Evolutionary conservation across 1,140 invertebrate species (phyloP).

Genomic region (Orchesella cincta): DNA sequence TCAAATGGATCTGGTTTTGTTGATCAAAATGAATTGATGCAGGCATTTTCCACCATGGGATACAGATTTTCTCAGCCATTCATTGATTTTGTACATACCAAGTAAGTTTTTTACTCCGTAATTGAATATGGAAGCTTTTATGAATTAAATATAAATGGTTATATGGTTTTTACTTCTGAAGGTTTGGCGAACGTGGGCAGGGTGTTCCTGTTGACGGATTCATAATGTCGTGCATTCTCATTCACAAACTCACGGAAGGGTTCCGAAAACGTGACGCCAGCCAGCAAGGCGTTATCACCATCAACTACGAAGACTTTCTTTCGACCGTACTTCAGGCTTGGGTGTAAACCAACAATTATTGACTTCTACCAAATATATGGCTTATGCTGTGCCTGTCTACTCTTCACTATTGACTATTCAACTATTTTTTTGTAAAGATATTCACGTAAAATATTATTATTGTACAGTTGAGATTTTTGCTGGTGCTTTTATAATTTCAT

Average conservation of each 20-base stretch:
- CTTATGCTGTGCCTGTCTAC: background rate
- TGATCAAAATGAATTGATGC: conserved; percentile 74
- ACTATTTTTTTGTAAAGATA: background rate
- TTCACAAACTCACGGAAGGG: conserved; percentile 82
- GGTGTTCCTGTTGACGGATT: conserved; percentile 79
- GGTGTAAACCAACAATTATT: conserved; percentile 26
- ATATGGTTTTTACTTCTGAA: conserved; percentile 9
- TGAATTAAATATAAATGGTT: background rate
- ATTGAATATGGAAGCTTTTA: conserved; percentile 22
- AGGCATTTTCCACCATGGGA: conserved; percentile 85
- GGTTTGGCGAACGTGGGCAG: conserved; percentile 47
- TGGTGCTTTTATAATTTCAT: background rate
- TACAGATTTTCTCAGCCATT: conserved; percentile 79
- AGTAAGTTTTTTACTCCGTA: conserved; percentile 60
- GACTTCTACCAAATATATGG: background rate
- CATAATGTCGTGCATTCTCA: conserved; percentile 82
- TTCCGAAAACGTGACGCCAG: conserved; percentile 71
- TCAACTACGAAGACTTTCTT: conserved; percentile 84
- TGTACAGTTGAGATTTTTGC: background rate
- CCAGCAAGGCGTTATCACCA: conserved; percentile 68
- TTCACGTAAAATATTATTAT: background rate
- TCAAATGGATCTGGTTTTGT: conserved; percentile 78
- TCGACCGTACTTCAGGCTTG: conserved; percentile 66
- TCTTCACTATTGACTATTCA: background rate
- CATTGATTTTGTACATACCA: conserved; percentile 69